These are phyloP conservation scores for Platyrinchus mystaceus DNA, from an alignment of 2,797 vertebrate genomes.

Conservation along the genomic window DNA sequence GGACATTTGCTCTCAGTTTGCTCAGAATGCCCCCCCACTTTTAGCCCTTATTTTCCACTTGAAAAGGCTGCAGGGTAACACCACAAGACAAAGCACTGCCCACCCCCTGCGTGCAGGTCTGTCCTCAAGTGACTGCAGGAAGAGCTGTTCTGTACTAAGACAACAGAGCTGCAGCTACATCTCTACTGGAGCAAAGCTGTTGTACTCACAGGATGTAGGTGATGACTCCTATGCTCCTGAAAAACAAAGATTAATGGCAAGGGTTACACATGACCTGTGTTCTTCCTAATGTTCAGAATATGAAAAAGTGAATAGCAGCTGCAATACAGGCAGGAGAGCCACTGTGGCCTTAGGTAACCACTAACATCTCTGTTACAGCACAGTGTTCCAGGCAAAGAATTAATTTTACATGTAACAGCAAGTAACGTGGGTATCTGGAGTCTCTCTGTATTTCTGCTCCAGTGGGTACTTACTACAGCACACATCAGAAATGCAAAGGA, in stretches of 20 bases:
- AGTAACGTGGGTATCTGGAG: neutral
- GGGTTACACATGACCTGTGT: neutral
- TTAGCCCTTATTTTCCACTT: neutral
- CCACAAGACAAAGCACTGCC: neutral
- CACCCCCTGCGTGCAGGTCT: neutral
- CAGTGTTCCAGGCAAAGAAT: neutral
- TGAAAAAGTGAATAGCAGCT: neutral
- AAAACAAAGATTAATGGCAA: conserved; percentile 51
- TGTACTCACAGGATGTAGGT: conserved; percentile 97
- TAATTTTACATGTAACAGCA: neutral
- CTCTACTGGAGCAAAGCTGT: neutral
- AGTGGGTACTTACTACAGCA: neutral
- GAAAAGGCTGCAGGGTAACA: neutral
- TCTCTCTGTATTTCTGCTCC: neutral
- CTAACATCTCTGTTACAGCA: neutral
- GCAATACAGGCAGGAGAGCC: neutral
- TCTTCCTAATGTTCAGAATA: neutral
- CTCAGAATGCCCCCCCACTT: neutral
- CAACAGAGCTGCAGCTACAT: neutral
- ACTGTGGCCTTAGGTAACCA: neutral
- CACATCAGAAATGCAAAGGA: neutral
- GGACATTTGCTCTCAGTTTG: neutral
- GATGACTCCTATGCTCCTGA: conserved; percentile 97
- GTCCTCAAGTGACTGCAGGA: neutral
- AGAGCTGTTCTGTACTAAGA: neutral